Conservation (phyloP, 2,113 vertebrate genomes). For the Lichenostomus cassidix region DNA sequence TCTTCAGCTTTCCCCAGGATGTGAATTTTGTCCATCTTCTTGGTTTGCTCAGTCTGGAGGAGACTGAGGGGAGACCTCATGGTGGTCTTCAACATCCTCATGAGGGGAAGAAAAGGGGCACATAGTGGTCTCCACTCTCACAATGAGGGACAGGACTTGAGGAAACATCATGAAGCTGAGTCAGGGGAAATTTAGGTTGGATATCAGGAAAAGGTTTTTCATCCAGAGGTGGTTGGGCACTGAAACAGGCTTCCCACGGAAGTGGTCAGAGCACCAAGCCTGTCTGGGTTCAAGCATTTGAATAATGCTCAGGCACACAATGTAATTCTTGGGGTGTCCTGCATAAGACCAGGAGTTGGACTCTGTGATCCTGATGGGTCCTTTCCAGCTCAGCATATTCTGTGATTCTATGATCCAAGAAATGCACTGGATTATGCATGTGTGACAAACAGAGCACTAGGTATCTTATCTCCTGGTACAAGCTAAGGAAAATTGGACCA, state of each 20-base stretch:
- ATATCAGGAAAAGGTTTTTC: not conserved
- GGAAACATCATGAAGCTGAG: not conserved
- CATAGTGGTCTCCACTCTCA: accelerated
- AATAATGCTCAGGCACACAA: not conserved
- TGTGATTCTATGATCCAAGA: not conserved
- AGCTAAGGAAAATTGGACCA: not conserved
- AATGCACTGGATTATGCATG: not conserved
- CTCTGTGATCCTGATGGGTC: not conserved
- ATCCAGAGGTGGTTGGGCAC: not conserved
- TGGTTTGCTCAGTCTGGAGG: not conserved
- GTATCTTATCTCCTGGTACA: not conserved
- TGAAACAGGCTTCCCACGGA: not conserved
- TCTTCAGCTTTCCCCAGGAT: not conserved
- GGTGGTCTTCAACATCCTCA: not conserved
- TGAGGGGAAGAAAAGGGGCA: not conserved
- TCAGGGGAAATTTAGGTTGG: not conserved
- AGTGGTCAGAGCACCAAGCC: not conserved
- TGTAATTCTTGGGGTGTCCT: not conserved
- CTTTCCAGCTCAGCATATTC: not conserved
- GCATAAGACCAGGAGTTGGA: not conserved
- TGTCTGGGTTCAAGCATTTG: not conserved
- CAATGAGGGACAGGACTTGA: not conserved
- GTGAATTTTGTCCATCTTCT: not conserved
- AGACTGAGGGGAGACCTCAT: not conserved
- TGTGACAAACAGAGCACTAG: not conserved